phyloP scores from a whole-genome alignment of 2,797 vertebrate species.

The Pipistrellus kuhlii region DNA sequence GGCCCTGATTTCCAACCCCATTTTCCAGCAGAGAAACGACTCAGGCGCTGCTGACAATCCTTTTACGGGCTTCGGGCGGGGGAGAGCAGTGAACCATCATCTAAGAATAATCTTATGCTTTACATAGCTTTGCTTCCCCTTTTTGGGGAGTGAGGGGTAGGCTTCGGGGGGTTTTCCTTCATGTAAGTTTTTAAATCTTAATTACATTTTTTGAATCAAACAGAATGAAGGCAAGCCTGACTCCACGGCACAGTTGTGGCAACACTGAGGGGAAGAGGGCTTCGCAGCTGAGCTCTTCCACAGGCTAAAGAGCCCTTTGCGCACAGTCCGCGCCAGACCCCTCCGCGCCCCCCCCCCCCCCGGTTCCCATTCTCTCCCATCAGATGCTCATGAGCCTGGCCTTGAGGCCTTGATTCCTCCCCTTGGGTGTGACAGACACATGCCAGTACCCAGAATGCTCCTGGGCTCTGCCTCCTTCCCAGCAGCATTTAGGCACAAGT shows the following conservation, averaged over 20 bases:
- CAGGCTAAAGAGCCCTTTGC: background rate
- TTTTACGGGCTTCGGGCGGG: background rate
- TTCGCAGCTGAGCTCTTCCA: background rate
- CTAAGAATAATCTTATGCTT: constrained; percentile 74
- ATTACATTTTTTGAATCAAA: constrained; percentile 72
- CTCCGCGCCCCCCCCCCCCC: background rate
- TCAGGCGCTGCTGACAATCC: background rate
- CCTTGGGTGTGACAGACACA: background rate
- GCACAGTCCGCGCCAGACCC: background rate
- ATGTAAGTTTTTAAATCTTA: constrained; percentile 71
- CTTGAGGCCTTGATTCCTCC: background rate
- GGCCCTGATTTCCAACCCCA: background rate
- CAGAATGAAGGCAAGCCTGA: constrained; percentile 58
- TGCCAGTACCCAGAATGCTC: background rate
- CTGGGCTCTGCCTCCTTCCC: background rate
- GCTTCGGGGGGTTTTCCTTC: constrained; percentile 14
- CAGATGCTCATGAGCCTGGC: background rate
- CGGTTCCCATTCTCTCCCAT: no score
- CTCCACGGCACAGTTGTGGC: background rate
- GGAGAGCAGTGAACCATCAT: constrained; percentile 52
- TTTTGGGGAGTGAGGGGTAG: background rate
- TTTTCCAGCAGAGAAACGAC: background rate
- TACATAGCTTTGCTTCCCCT: constrained; percentile 51
- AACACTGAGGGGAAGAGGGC: background rate
- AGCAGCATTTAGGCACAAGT: background rate